phyloP scores from a whole-genome alignment of 1,140 invertebrate species.

The Cataglyphis hispanica region DNA sequence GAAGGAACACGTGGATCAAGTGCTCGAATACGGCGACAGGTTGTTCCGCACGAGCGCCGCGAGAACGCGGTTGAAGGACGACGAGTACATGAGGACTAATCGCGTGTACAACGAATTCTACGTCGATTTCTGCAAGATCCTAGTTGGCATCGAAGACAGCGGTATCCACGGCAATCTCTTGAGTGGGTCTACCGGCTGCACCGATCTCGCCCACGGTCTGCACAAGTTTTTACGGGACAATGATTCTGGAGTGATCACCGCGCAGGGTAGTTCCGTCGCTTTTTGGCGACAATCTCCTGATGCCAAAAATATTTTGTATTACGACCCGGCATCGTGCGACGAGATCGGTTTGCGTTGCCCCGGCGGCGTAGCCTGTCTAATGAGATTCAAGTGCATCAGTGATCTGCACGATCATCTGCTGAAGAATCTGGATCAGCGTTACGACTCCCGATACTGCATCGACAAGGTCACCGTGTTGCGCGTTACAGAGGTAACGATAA shows the following conservation, averaged over 20 bases:
- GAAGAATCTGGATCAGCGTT: constrained; percentile 69
- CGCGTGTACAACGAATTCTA: constrained; percentile 79
- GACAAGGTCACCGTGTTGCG: constrained; percentile 74
- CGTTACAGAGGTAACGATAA: constrained; percentile 44
- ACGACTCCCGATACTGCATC: constrained; percentile 78
- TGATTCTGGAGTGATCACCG: constrained; percentile 78
- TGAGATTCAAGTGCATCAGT: constrained; percentile 74
- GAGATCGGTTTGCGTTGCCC: constrained; percentile 62
- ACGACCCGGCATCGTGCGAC: constrained; percentile 73
- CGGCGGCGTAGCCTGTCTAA: constrained; percentile 72
- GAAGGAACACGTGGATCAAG: constrained; percentile 68
- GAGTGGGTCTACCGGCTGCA: constrained; percentile 71
- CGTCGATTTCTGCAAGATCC: constrained; percentile 77
- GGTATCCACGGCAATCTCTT: constrained; percentile 76
- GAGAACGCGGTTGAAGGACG: constrained; percentile 65
- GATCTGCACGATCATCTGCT: constrained; percentile 73
- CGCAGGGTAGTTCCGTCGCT: constrained; percentile 76
- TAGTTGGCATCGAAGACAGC: constrained; percentile 71
- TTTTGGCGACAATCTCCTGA: constrained; percentile 74
- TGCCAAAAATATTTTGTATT: constrained; percentile 72
- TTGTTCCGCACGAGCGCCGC: constrained; percentile 75
- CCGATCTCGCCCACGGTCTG: constrained; percentile 76
- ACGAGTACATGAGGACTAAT: constrained; percentile 74
- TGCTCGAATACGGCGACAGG: constrained; percentile 78
- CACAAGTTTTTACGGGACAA: constrained; percentile 71